Conservation (phyloP, 35 echinoderm and acorn worm genomes). For the Heliocidaris tuberculata region DNA sequence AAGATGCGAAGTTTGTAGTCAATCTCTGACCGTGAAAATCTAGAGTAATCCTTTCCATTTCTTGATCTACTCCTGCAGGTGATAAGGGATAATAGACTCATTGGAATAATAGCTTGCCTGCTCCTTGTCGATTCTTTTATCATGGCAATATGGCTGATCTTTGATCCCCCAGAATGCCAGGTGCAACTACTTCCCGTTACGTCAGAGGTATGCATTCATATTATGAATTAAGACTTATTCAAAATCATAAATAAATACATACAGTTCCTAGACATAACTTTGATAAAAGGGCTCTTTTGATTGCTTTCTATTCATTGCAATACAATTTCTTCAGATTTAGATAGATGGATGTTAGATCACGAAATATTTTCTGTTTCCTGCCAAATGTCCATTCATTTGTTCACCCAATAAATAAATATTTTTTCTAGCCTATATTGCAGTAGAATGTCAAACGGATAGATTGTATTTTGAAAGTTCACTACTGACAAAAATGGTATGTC, state of each 20-base stretch:
- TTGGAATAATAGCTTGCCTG: slow-evolving; percentile 62
- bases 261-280: not conserved
- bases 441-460: too few relatives aligned
- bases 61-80: slow-evolving; percentile 61
- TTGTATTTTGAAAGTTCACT: too few relatives aligned
- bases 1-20: not conserved
- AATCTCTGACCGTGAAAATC: not conserved
- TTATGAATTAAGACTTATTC: not conserved
- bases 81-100: slow-evolving; percentile 76
- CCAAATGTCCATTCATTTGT: not conserved
- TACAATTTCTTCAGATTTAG: not conserved
- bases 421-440: too few relatives aligned
- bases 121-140: slow-evolving; percentile 68
- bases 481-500: too few relatives aligned
- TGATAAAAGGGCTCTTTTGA: not conserved
- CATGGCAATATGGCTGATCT: slow-evolving; percentile 66
- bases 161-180: slow-evolving; percentile 67
- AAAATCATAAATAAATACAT: not conserved
- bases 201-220: not conserved
- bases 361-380: not conserved
- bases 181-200: slow-evolving; percentile 29
- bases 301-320: not conserved
- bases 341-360: not conserved
- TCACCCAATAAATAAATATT: too few relatives aligned
- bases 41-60: not conserved